Conservation (phyloP, 2,113 vertebrate genomes). For the Acrocephalus kingi region DNA sequence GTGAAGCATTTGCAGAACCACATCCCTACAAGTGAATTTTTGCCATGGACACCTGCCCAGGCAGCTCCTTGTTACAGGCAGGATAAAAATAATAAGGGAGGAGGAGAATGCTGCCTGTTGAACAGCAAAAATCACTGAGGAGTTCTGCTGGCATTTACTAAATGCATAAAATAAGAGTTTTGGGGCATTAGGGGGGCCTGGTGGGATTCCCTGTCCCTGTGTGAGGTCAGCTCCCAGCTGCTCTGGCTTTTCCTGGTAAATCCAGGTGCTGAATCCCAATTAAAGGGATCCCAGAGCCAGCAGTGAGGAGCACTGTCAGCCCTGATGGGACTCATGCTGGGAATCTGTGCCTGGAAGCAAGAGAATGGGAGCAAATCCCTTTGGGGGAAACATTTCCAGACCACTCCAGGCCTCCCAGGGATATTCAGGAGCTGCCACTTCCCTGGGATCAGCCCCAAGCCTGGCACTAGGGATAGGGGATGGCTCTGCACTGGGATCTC, state of each 20-base stretch:
- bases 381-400: not conserved
- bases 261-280: not conserved
- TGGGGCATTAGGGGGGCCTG: not conserved
- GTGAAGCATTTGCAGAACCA: not conserved
- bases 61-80: not conserved
- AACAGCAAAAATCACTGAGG: not conserved
- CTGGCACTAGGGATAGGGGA: not conserved
- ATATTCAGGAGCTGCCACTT: not conserved
- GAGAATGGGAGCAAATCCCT: not conserved
- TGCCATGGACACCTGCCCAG: not conserved
- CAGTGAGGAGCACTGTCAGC: not conserved
- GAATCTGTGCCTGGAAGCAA: not conserved
- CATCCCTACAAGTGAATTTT: not conserved
- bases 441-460: not conserved
- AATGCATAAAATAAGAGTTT: not conserved
- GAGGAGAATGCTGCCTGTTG: not conserved
- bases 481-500: not conserved
- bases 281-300: not conserved
- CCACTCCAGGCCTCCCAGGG: not conserved
- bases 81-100: not conserved
- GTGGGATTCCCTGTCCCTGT: not conserved
- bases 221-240: not conserved
- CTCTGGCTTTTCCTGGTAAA: not conserved
- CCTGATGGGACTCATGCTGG: fast-evolving
- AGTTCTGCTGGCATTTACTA: not conserved